Base-by-base conservation (phyloP, 2,888 invertebrate species). In the Metacarcinus magister region DNA sequence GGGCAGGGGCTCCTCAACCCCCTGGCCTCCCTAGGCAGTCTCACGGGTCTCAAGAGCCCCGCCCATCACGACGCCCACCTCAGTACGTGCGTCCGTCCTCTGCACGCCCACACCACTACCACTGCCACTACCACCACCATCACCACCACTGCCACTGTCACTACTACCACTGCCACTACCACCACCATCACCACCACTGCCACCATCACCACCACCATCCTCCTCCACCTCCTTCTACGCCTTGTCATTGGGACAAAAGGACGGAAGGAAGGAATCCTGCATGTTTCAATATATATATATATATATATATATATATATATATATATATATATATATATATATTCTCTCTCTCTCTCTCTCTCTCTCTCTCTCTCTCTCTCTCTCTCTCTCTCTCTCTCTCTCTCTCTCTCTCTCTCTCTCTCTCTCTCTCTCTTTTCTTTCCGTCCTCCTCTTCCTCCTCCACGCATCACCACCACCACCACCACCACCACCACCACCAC, bases 31-130 rank as follows among this genome's bases (percentile, higher is more conserved):
- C 90, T 92, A 43, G 89, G 87, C 95, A n/a, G 75, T 39, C 95
- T 46, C 19, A n/a, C 93, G 44, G 95, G 95, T 89, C 95, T 92
- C 54, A 94, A 93, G 96, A 93, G 60, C 91, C 95, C 96, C 60
- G 94, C 95, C 96, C 96, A 93, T 89, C 95, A 96, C 95, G 95
- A 94, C 93, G 95, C 60, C 93, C 43, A n/a, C 44, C 16, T 87
- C 39, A 89, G 93, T 54, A 96, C 82, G 96, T 96, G 94, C 96
- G 96, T 92, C 23, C 46, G 94, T 44, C 43, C 82, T 96, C 75
- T 91, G 94, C 96, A 95, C 95, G 82, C 93, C 92, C 87, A 82
- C 82, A 44, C 46, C 93, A 93, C 82, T 32, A 82, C 82, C 32
- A 82, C 23, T 10, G 1, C 28, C 2, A 0, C 82, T 32, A 82